These are phyloP conservation scores for Taurulus bubalis DNA, from an alignment of 2,113 vertebrate species.

Conservation along the genomic window DNA sequence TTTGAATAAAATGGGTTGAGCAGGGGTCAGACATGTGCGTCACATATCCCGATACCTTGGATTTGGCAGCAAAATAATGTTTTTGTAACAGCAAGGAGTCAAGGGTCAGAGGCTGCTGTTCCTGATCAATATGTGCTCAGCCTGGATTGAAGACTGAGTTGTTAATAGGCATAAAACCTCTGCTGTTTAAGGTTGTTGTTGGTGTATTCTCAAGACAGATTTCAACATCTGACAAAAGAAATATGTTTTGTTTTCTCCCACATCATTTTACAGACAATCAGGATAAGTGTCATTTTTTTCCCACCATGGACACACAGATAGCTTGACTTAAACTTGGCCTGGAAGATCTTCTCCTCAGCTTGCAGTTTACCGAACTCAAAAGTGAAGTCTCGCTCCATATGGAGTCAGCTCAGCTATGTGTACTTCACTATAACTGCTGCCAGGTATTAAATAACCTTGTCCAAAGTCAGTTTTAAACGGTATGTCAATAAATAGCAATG, in stretches of 20 bases:
- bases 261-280: conserved; percentile 5
- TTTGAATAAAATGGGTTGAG: neutral
- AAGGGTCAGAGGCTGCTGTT: neutral
- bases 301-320: neutral
- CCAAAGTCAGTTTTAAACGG: conserved; percentile 39
- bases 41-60: neutral
- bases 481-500: conserved; percentile 36
- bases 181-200: neutral
- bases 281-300: conserved; percentile 11
- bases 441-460: conserved; percentile 49
- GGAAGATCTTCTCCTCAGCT: conserved; percentile 29
- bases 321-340: conserved; percentile 10
- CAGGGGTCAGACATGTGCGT: neutral
- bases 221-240: neutral
- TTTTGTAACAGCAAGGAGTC: neutral
- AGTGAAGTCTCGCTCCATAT: conserved; percentile 34
- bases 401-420: conserved; percentile 37
- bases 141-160: neutral
- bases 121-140: neutral
- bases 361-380: conserved; percentile 57
- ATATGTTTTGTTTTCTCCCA: neutral
- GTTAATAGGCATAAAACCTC: neutral
- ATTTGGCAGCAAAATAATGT: neutral
- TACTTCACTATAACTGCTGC: conserved; percentile 32
- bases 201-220: neutral